A percentile compares a stretch with the other conserved stretches of the same genome.
Evolutionary conservation across 2,113 vertebrate genomes (phyloP).

Genomic region (Rhinoderma darwinii): DNA sequence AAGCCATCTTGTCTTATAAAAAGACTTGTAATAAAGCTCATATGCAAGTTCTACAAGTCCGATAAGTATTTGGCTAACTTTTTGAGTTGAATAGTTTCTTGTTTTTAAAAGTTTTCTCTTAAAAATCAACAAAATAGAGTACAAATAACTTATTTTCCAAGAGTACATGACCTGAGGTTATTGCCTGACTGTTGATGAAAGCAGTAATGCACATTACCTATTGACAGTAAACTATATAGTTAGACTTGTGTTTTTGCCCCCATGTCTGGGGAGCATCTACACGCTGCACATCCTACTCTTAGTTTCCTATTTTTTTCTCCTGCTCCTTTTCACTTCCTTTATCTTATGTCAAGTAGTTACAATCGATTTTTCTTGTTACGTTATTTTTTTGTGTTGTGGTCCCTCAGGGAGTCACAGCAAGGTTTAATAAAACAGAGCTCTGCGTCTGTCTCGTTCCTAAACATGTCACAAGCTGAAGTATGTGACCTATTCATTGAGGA

Average conservation of each 20-base stretch:
- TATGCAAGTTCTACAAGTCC: too few species aligned
- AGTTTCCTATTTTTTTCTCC: background rate
- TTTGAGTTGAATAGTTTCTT: background rate
- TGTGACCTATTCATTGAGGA: slow-evolving; percentile 55
- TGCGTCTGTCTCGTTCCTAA: slow-evolving; percentile 39
- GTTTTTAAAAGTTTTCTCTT: background rate
- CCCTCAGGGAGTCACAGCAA: slow-evolving; percentile 48
- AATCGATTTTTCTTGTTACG: slow-evolving; percentile 47
- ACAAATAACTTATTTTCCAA: background rate
- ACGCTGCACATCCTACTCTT: slow-evolving; percentile 21
- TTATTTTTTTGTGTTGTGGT: slow-evolving; percentile 40
- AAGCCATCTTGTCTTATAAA: too few species aligned
- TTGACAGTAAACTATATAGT: background rate
- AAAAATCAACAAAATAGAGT: background rate
- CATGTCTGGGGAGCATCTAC: background rate
- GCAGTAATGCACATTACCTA: background rate
- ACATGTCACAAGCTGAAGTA: slow-evolving; percentile 56
- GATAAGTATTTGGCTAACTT: background rate
- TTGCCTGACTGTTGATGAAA: slow-evolving; percentile 11
- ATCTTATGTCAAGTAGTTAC: slow-evolving; percentile 47
- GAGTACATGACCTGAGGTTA: background rate
- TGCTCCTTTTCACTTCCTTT: slow-evolving; percentile 41
- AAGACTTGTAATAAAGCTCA: too few species aligned
- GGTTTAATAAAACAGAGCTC: slow-evolving; percentile 53
- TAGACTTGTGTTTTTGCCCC: background rate